Conservation (phyloP, 1,140 invertebrate species). For the Sitophilus oryzae region DNA sequence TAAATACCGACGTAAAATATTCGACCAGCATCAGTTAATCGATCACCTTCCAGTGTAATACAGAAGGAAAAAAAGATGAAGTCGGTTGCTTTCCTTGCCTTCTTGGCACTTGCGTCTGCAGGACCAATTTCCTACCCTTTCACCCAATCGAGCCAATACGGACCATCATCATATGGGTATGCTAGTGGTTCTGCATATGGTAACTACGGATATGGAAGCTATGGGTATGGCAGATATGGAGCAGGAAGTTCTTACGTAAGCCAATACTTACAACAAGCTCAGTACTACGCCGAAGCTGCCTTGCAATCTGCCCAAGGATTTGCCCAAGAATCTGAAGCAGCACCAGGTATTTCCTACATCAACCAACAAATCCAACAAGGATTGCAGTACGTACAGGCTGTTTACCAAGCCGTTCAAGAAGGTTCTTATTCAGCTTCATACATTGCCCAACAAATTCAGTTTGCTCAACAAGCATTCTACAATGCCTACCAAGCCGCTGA, state of each 20-base stretch:
- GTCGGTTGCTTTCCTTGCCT: constrained; percentile 11
- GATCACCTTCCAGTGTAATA: constrained; percentile 4
- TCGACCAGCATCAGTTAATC: constrained; percentile 11
- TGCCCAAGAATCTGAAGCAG: background rate
- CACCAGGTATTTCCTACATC: constrained; percentile 5
- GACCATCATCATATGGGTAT: background rate
- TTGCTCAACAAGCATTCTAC: constrained; percentile 12
- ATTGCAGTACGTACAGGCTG: constrained; percentile 2
- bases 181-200: no score
- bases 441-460: background rate
- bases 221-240: constrained; percentile 2
- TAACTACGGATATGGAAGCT: background rate
- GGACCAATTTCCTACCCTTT: background rate
- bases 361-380: constrained; percentile 8
- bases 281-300: constrained; percentile 10
- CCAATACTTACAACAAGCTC: constrained; percentile 6
- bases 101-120: constrained; percentile 13
- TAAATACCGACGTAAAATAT: constrained; percentile 2
- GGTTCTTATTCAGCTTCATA: no score
- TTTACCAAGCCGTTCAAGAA: no score
- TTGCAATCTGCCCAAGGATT: background rate
- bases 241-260: background rate
- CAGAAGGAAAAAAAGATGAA: constrained; percentile 11
- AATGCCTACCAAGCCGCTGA: constrained; percentile 10
- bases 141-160: background rate